phyloP scores from a whole-genome alignment of 2,888 invertebrate species.

The Marronus borbonicus region DNA sequence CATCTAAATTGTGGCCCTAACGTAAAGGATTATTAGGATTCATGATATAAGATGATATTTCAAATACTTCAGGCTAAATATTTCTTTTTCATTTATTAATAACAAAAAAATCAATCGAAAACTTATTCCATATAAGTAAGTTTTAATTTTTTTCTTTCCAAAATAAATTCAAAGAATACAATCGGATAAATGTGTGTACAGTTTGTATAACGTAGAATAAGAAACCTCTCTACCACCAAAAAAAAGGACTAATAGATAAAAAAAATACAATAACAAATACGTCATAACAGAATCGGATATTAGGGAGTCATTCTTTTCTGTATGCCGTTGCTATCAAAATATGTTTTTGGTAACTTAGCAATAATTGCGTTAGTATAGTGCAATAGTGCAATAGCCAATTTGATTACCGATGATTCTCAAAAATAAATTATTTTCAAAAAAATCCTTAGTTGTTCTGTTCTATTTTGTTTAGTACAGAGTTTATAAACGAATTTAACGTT shows the following conservation, averaged over 20 bases:
- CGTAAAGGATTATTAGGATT: slow-evolving; percentile 62
- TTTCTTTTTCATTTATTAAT: slow-evolving; percentile 31
- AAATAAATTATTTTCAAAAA: slow-evolving; percentile 39
- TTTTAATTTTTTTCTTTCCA: slow-evolving; percentile 1
- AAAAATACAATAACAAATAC: slow-evolving; percentile 7
- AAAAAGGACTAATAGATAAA: slow-evolving; percentile 7
- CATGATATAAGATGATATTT: slow-evolving; percentile 63
- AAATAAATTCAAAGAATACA: slow-evolving; percentile 32
- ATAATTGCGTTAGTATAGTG: slow-evolving; percentile 19
- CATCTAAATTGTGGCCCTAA: slow-evolving; percentile 58
- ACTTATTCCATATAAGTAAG: not conserved
- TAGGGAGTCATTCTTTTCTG: slow-evolving; percentile 38
- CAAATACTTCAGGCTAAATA: slow-evolving; percentile 65
- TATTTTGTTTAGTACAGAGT: not conserved
- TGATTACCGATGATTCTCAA: not conserved
- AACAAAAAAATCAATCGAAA: slow-evolving; percentile 3
- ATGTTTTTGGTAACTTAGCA: slow-evolving; percentile 3
- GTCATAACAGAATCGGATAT: slow-evolving; percentile 11
- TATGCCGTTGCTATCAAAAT: slow-evolving; percentile 33
- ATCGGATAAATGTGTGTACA: slow-evolving; percentile 47
- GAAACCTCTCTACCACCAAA: slow-evolving; percentile 67
- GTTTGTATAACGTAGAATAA: slow-evolving; percentile 55
- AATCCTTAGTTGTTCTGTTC: slow-evolving; percentile 1
- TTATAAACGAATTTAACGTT: no score
- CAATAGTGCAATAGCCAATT: not conserved